A percentile compares a stretch with the other conserved stretches of the same genome.
phyloP scores from a whole-genome alignment of 2,113 vertebrate species.

The Sisor rabdophorus region DNA sequence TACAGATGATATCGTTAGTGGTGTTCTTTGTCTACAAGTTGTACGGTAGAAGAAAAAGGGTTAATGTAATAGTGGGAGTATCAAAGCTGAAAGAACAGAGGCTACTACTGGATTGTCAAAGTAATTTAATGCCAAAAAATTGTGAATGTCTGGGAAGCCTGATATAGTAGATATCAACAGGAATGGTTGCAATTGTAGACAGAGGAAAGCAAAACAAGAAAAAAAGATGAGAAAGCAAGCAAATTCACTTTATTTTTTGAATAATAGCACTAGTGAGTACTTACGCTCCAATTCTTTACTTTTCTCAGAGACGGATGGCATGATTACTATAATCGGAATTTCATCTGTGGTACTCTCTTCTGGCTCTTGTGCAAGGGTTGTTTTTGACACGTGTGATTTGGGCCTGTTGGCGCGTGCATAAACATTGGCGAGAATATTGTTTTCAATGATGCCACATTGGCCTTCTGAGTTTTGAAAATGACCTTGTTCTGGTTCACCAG shows the following conservation, averaged over 20 bases:
- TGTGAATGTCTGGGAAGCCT: background rate
- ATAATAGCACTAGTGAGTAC: background rate
- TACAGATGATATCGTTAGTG: background rate
- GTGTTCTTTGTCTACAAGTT: background rate
- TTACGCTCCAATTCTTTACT: conserved; percentile 29
- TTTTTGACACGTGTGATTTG: background rate
- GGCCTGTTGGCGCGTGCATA: conserved; percentile 33
- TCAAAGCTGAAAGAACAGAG: background rate
- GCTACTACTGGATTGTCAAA: background rate
- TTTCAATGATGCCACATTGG: background rate
- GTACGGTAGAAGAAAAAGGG: background rate
- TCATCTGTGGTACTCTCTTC: background rate
- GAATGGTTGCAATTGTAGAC: background rate
- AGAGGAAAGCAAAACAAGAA: background rate
- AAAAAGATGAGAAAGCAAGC: background rate
- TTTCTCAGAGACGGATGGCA: conserved; percentile 31
- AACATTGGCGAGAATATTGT: conserved; percentile 31
- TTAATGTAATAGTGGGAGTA: conserved; percentile 11
- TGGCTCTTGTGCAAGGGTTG: background rate
- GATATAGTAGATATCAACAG: background rate
- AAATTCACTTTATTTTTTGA: background rate
- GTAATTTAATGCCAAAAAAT: background rate
- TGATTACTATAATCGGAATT: conserved; percentile 44
- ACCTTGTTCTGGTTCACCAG: background rate
- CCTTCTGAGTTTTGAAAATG: background rate